Evolutionary conservation across 2,113 vertebrate genomes (phyloP).

Genomic region (Indicator indicator): DNA sequence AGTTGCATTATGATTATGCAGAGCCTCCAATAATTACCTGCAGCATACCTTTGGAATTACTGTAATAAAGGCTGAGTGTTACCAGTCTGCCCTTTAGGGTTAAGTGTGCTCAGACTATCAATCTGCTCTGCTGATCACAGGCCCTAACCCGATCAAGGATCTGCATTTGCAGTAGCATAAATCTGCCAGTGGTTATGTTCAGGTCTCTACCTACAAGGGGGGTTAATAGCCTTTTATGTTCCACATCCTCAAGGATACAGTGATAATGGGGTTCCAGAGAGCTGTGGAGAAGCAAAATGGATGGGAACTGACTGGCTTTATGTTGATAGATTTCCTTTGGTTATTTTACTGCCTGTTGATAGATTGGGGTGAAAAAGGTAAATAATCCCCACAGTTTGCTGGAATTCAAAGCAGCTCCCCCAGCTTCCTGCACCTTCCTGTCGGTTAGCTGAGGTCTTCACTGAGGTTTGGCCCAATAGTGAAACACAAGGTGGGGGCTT

Average conservation of each 20-base stretch:
- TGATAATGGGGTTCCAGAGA: conserved; percentile 18
- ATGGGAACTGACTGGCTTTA: not conserved
- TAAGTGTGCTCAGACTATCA: conserved; percentile 27
- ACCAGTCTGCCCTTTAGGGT: conserved; percentile 29
- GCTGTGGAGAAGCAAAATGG: not conserved
- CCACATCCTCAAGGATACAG: conserved; percentile 25
- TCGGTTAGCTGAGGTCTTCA: not conserved
- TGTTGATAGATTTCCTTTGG: not conserved
- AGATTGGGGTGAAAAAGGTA: not conserved
- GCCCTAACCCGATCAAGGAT: conserved; percentile 10
- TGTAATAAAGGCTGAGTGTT: not conserved
- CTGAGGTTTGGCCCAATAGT: not conserved
- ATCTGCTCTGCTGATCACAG: conserved; percentile 17
- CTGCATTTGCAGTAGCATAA: conserved; percentile 20
- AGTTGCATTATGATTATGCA: not conserved
- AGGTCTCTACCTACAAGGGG: conserved; percentile 18
- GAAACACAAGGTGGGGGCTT: not conserved
- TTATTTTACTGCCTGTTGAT: not conserved
- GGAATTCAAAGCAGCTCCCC: not conserved
- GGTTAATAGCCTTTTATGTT: conserved; percentile 58
- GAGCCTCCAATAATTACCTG: not conserved
- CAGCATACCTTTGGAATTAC: not conserved
- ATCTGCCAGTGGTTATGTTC: conserved; percentile 22
- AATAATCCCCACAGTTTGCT: not conserved
- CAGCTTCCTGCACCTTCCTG: not conserved